These are phyloP conservation scores for Cataglyphis hispanica DNA, from an alignment of 1,140 invertebrate genomes.

Conservation along the genomic window DNA sequence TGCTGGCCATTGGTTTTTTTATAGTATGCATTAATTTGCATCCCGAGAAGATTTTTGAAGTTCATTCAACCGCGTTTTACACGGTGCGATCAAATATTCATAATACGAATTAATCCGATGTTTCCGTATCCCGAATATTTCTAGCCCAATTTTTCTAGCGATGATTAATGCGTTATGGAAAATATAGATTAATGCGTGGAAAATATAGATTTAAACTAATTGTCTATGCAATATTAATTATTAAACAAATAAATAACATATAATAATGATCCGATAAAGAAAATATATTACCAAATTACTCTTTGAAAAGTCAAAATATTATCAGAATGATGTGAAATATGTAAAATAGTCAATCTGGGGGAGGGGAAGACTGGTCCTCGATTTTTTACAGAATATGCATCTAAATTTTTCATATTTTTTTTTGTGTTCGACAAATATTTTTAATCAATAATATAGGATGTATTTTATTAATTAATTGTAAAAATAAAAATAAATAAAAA, in stretches of 20 bases:
- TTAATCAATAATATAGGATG: neutral
- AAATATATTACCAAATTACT: neutral
- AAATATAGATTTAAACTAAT: neutral
- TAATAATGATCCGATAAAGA: constrained; percentile 1
- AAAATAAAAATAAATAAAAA: constrained; percentile 5
- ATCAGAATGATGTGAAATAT: neutral
- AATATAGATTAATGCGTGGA: constrained; percentile 1
- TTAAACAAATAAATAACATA: constrained; percentile 12
- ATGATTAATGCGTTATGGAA: constrained; percentile 9
- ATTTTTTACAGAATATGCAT: neutral
- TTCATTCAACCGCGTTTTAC: constrained; percentile 39
- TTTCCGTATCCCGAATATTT: constrained; percentile 28
- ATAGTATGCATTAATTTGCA: constrained; percentile 55
- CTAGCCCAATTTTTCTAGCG: constrained; percentile 37
- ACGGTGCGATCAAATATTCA: constrained; percentile 61
- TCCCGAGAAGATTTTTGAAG: constrained; percentile 50
- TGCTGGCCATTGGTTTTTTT: constrained; percentile 25
- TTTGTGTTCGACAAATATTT: neutral
- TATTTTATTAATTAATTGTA: neutral
- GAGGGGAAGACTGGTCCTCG: neutral
- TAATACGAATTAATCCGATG: constrained; percentile 51
- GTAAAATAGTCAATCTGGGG: neutral
- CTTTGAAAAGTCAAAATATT: neutral
- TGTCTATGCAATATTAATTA: neutral
- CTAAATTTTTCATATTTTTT: neutral